phyloP scores from a whole-genome alignment of 2,797 vertebrate species.

The Aldrovandia affinis region DNA sequence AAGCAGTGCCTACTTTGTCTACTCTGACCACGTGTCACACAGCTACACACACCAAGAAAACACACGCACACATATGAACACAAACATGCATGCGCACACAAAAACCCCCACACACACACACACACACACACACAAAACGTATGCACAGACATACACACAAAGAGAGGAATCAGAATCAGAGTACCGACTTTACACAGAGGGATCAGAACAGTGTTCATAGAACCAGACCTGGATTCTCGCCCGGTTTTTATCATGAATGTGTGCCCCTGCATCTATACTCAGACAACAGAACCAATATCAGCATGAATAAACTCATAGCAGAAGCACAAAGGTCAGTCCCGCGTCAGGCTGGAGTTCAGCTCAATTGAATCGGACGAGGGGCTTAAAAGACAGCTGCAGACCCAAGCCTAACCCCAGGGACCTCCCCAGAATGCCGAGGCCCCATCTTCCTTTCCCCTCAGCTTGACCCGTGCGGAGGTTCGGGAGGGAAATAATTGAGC shows the following conservation, averaged over 20 bases:
- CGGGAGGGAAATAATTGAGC: constrained; percentile 28
- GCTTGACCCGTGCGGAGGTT: constrained; percentile 17
- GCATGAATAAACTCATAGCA: background rate
- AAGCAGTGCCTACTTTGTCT: too few species aligned
- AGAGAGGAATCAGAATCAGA: background rate
- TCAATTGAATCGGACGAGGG: constrained; percentile 16
- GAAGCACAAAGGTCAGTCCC: constrained; percentile 22
- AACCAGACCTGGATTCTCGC: background rate
- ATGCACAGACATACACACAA: background rate
- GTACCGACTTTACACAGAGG: background rate
- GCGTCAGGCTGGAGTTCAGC: background rate
- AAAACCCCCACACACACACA: constrained; percentile 4
- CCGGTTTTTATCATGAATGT: background rate
- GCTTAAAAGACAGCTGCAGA: constrained; percentile 18
- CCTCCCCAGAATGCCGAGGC: background rate
- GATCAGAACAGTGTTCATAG: background rate
- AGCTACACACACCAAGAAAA: background rate
- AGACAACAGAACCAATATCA: background rate
- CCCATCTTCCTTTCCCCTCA: background rate
- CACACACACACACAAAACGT: constrained; percentile 7
- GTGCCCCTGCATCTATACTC: background rate
- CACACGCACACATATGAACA: background rate
- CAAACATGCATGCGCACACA: background rate
- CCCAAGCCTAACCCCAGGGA: background rate
- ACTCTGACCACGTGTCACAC: background rate